Base-by-base conservation (phyloP, 2,797 vertebrate genomes). In the Hippopotamyrus pictus region DNA sequence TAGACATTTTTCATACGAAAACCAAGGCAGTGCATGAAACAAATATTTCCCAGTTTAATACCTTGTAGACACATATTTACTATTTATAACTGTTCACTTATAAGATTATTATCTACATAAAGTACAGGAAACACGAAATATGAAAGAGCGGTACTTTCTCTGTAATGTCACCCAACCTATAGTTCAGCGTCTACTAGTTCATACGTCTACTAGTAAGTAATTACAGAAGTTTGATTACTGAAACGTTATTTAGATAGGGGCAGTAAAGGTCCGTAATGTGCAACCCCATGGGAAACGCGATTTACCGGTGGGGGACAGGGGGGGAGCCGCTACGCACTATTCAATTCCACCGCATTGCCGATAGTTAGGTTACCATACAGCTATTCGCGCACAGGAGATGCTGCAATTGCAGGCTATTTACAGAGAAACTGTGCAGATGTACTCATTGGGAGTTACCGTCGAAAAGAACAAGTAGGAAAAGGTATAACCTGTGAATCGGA, bases 291-390 rank as follows among this genome's bases (percentile, higher is more conserved):
- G 11, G 7, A 57, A n/a, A 59, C 44, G 41, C 22, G 46, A 83
- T 83, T 88, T 88, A 14, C 8, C 57, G 54, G 1, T 57, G 19
- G 57, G 14, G 73, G 69, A 73, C 0, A 33, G 69, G 69, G 6
- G 37, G 44, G 33, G 41, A 7, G 17, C 2, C 3, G 22, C 37
- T 37, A 88, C 33, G 12, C 37, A 57, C 73, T n/a, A 22, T 88
- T n/a, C 53, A 83, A 83, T 82, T 48, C 54, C 79, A 62, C 79
- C 41, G 79, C 88, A 48, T 62, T 85, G 41, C 12, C 88, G 48
- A 82, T 50, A 54, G 46, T 48, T 25, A 33, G 62, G 62, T 69
- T 69, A 69, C 62, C 62, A 50, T 50, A 46, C 37, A 48, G 41
- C 79, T 7, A 37, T 83, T 19, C 79, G 46, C 41, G n/a, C 8